Percentiles rank a stretch among this genome's conserved stretches.
phyloP scores from a whole-genome alignment of 1,140 invertebrate genomes.

The Lycorma delicatula region DNA sequence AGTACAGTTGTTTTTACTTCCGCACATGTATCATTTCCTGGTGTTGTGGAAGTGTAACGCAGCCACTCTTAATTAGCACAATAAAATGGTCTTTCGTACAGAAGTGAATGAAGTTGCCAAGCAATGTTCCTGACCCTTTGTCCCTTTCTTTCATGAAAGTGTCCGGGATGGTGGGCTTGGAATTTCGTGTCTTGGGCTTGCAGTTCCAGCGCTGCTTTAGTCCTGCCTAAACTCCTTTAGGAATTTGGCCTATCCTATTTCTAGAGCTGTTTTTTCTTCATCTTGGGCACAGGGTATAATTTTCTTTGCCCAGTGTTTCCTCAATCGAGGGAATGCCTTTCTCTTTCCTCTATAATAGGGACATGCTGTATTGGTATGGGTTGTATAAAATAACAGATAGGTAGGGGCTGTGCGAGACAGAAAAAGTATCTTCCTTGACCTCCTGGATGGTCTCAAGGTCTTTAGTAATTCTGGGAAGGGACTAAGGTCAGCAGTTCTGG shows the following conservation, averaged over 20 bases:
- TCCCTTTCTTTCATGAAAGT: constrained; percentile 32
- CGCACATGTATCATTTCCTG: constrained; percentile 28
- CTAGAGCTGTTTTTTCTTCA: not conserved
- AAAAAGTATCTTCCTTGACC: not conserved
- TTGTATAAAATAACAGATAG: not conserved
- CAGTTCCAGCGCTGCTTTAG: not conserved
- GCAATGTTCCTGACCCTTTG: constrained; percentile 32
- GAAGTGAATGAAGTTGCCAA: constrained; percentile 32
- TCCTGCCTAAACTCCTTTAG: not conserved
- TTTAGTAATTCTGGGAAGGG: constrained; percentile 16
- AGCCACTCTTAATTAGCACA: constrained; percentile 20
- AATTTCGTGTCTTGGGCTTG: constrained; percentile 10
- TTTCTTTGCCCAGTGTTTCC: not conserved
- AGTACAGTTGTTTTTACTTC: constrained; percentile 25
- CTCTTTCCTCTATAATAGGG: no score
- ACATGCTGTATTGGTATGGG: not conserved
- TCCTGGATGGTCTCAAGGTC: not conserved
- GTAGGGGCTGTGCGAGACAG: not conserved
- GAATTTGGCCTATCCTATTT: not conserved
- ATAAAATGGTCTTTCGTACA: constrained; percentile 18
- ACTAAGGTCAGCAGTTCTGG: constrained; percentile 24
- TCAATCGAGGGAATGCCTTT: not conserved
- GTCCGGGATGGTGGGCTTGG: constrained; percentile 28
- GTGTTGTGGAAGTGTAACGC: constrained; percentile 27
- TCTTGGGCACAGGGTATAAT: not conserved